These are phyloP conservation scores for Hyphantria cunea DNA, from an alignment of 1,140 invertebrate genomes.

Conservation along the genomic window DNA sequence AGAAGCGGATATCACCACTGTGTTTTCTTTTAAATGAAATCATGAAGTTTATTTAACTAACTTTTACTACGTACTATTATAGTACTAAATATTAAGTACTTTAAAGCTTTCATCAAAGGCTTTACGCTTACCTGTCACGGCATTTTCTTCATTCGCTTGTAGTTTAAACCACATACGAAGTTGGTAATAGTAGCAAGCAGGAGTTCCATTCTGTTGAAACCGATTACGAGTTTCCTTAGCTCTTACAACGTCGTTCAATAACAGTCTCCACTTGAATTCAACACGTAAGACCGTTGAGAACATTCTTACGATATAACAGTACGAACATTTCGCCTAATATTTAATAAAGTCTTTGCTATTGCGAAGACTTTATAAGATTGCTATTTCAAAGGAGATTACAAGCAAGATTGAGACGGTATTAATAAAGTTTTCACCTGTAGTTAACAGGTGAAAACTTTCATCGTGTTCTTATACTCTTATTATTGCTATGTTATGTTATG, in stretches of 20 bases:
- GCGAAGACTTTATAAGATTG: slow-evolving; percentile 3
- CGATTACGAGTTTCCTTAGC: slow-evolving; percentile 33
- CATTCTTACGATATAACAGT: slow-evolving; percentile 25
- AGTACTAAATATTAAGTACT: too few species aligned
- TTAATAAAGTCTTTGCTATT: slow-evolving; percentile 14
- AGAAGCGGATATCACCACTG: too few species aligned
- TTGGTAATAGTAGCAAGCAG: slow-evolving; percentile 36
- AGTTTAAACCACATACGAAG: slow-evolving; percentile 12
- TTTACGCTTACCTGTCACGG: background rate
- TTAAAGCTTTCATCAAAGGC: background rate
- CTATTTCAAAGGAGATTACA: slow-evolving; percentile 15
- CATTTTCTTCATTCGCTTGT: background rate
- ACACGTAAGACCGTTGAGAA: slow-evolving; percentile 31
- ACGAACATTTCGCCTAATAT: slow-evolving; percentile 9
- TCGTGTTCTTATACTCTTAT: slow-evolving; percentile 3
- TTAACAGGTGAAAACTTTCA: too few species aligned
- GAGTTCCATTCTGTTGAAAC: slow-evolving; percentile 39
- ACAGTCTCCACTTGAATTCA: slow-evolving; percentile 28
- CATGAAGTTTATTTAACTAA: too few species aligned
- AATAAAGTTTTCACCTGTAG: background rate
- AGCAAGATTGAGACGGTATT: slow-evolving; percentile 13
- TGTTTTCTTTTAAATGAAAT: too few species aligned
- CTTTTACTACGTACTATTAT: too few species aligned
- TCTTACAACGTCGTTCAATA: slow-evolving; percentile 32
- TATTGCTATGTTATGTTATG: too few species aligned